A percentile compares a stretch with the other conserved stretches of the same genome.
phyloP scores from a whole-genome alignment of 2,113 vertebrate genomes.

The Setophaga coronata region DNA sequence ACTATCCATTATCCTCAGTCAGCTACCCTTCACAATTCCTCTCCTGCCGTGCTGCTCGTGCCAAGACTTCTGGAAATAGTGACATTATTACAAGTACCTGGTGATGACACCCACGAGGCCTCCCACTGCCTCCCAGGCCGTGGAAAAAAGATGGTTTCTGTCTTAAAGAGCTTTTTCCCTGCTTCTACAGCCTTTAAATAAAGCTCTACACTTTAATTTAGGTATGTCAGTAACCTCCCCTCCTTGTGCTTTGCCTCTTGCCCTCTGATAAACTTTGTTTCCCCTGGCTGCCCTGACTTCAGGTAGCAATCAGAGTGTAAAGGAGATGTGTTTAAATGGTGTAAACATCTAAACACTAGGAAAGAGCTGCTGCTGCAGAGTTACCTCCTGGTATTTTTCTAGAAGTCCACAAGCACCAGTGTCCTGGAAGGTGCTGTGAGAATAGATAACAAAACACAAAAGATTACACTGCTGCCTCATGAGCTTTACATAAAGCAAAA shows the following conservation, averaged over 20 bases:
- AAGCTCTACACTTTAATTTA: background rate
- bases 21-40: background rate
- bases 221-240: background rate
- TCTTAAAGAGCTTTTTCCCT: background rate
- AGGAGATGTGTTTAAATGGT: background rate
- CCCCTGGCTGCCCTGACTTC: background rate
- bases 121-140: background rate
- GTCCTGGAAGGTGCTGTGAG: background rate
- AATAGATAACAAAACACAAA: background rate
- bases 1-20: conserved; percentile 43
- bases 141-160: background rate
- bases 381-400: background rate
- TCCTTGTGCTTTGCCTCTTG: background rate
- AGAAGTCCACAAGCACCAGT: accelerated
- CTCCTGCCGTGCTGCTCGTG: background rate
- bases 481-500: background rate
- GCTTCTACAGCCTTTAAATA: background rate
- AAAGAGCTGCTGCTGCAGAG: background rate
- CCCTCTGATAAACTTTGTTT: background rate
- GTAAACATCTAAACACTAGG: background rate
- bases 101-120: conserved; percentile 8
- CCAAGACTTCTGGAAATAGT: background rate
- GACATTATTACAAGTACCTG: conserved; percentile 17
- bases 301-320: background rate
- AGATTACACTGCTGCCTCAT: background rate